A percentile compares a stretch with the other conserved stretches of the same genome.
Evolutionary conservation across 2,797 vertebrate species (phyloP).

Genomic region (Trematomus bernacchii): DNA sequence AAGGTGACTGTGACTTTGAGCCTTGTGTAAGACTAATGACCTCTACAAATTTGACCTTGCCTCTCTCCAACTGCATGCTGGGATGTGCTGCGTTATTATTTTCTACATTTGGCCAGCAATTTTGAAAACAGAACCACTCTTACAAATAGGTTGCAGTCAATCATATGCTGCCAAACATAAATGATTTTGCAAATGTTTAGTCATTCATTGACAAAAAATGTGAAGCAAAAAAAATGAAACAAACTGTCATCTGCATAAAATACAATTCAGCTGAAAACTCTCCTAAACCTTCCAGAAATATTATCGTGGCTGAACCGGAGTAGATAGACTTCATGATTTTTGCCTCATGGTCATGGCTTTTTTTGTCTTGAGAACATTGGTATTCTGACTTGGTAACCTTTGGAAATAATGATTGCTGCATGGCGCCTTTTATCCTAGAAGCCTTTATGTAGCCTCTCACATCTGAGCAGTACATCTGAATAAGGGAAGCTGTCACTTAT

Average conservation of each 20-base stretch:
- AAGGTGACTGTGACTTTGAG: conserved; percentile 49
- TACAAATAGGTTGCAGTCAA: neutral
- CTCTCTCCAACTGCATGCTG: conserved; percentile 36
- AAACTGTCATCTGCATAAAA: conserved; percentile 3
- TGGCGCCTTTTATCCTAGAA: conserved; percentile 49
- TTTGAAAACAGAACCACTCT: conserved; percentile 15
- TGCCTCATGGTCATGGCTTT: conserved; percentile 28
- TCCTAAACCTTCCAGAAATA: neutral
- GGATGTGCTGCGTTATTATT: conserved; percentile 12
- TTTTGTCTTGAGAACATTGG: conserved; percentile 27
- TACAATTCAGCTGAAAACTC: neutral
- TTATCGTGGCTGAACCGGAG: conserved; percentile 6
- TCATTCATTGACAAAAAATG: neutral
- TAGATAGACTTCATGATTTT: conserved; percentile 5
- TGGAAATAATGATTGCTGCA: conserved; percentile 47
- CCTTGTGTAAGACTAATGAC: neutral
- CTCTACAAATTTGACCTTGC: conserved; percentile 20
- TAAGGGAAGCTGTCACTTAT: conserved; percentile 56
- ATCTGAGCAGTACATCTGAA: conserved; percentile 49
- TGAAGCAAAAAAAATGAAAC: neutral
- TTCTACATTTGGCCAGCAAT: neutral
- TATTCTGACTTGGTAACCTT: conserved; percentile 54
- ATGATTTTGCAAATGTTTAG: conserved; percentile 11
- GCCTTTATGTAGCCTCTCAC: conserved; percentile 47
- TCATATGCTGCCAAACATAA: neutral